These are phyloP conservation scores for Penelope pileata DNA, from an alignment of 2,113 vertebrate genomes.

Conservation along the genomic window DNA sequence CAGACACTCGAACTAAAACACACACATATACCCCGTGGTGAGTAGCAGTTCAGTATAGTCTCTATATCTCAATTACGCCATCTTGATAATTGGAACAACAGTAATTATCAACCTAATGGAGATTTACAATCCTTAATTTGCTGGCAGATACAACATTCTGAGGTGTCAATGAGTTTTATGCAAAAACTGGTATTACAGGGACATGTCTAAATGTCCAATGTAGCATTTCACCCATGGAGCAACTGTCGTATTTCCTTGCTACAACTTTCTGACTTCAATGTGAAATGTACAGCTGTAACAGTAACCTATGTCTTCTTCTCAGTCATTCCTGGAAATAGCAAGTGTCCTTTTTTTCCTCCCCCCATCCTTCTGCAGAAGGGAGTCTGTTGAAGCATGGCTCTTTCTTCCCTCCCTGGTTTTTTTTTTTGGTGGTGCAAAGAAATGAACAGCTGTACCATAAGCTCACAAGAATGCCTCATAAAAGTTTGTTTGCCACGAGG, in stretches of 20 bases:
- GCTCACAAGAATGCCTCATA: constrained; percentile 1
- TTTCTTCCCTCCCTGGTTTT: not conserved
- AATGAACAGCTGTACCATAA: constrained; percentile 40
- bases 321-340: constrained; percentile 20
- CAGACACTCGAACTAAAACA: not conserved
- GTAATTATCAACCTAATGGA: not conserved
- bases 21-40: not conserved
- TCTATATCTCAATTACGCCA: not conserved
- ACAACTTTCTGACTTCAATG: not conserved
- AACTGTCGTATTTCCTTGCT: not conserved
- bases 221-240: not conserved
- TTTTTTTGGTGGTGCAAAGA: not conserved
- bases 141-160: not conserved
- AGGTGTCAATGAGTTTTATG: not conserved
- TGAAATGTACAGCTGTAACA: constrained; percentile 28
- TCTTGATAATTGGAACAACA: not conserved
- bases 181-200: not conserved
- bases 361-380: not conserved
- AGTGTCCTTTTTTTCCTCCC: not conserved
- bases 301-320: constrained; percentile 23
- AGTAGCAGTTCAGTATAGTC: not conserved
- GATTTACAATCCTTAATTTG: not conserved
- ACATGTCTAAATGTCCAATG: not conserved
- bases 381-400: not conserved
- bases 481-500: constrained; percentile 15